phyloP scores from a whole-genome alignment of 2,797 vertebrate species.

The Micropoecilia bifurca region DNA sequence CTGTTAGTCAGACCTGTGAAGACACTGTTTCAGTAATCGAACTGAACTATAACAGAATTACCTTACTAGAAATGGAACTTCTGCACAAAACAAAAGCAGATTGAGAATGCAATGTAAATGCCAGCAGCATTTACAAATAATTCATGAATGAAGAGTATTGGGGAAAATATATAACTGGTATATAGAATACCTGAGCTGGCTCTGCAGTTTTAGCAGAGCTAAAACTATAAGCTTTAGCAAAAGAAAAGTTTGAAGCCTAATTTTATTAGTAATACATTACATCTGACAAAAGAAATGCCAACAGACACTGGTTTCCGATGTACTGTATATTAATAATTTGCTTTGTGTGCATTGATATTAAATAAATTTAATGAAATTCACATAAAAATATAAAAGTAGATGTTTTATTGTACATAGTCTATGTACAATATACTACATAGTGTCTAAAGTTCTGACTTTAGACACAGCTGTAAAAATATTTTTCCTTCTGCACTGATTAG shows the following conservation, averaged over 20 bases:
- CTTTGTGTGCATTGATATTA: neutral
- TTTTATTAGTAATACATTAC: neutral
- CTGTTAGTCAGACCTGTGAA: too few relatives aligned
- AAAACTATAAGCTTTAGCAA: neutral
- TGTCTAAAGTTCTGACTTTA: neutral
- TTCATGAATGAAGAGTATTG: neutral
- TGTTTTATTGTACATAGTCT: neutral
- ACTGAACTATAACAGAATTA: too few relatives aligned
- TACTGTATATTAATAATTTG: neutral
- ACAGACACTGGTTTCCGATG: neutral
- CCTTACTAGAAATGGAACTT: neutral
- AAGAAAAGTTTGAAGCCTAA: neutral
- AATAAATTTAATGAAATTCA: neutral
- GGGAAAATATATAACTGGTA: neutral
- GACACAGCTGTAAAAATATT: neutral
- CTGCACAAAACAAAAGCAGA: neutral
- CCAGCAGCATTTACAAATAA: neutral
- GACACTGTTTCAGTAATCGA: too few relatives aligned
- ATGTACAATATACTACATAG: too few relatives aligned
- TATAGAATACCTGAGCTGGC: too few relatives aligned
- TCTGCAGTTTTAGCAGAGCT: neutral
- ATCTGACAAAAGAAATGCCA: neutral
- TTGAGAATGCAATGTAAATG: neutral
- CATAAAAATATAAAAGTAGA: neutral
- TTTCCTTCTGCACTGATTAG: neutral